Percentiles rank a stretch among this genome's conserved stretches.
phyloP scores from a whole-genome alignment of 2,113 vertebrate genomes.

The Willisornis vidua region DNA sequence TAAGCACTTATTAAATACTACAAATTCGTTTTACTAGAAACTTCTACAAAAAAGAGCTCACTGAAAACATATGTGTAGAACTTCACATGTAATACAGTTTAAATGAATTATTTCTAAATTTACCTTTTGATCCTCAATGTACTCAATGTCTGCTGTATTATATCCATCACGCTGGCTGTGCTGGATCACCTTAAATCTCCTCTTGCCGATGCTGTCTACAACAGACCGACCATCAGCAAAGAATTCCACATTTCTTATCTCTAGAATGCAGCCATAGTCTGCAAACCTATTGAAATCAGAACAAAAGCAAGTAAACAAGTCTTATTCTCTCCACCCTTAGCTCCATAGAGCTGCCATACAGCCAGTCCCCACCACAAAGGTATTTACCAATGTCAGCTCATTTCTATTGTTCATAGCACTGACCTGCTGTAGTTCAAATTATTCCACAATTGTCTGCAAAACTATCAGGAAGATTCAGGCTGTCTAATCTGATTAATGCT shows the following conservation, averaged over 20 bases:
- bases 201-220: slow-evolving; percentile 81
- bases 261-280: slow-evolving; percentile 83
- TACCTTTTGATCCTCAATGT: slow-evolving; percentile 83
- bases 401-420: slow-evolving; percentile 21
- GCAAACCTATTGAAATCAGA: slow-evolving; percentile 77
- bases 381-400: slow-evolving; percentile 32
- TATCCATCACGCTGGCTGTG: slow-evolving; percentile 83
- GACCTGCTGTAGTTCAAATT: slow-evolving; percentile 34
- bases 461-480: slow-evolving; percentile 41
- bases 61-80: background rate
- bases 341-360: background rate
- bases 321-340: slow-evolving; percentile 29
- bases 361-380: slow-evolving; percentile 26
- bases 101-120: background rate
- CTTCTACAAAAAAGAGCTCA: background rate
- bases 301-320: slow-evolving; percentile 44
- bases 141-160: slow-evolving; percentile 83
- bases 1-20: background rate
- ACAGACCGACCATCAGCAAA: slow-evolving; percentile 85
- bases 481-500: slow-evolving; percentile 39
- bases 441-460: slow-evolving; percentile 44
- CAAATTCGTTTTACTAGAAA: background rate
- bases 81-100: background rate
- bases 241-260: slow-evolving; percentile 83
- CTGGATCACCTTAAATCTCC: slow-evolving; percentile 81